A percentile compares a stretch with the other conserved stretches of the same genome.
phyloP scores from a whole-genome alignment of 1,140 invertebrate species.

The Campodea augens region DNA sequence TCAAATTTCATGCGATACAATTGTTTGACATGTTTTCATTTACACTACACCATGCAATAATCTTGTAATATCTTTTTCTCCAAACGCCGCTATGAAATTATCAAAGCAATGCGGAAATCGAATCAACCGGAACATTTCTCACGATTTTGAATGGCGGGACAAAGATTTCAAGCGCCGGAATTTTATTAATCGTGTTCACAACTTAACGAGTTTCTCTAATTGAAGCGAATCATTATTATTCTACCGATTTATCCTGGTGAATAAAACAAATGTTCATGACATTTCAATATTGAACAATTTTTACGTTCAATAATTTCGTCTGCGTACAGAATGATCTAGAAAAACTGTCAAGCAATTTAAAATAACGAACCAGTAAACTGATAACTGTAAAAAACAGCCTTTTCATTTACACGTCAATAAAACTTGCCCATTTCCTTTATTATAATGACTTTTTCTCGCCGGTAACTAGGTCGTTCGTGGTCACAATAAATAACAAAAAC shows the following conservation, averaged over 20 bases:
- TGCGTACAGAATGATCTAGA: background rate
- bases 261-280: background rate
- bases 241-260: background rate
- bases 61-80: conserved; percentile 5
- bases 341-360: conserved; percentile 4
- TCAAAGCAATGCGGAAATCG: conserved; percentile 6
- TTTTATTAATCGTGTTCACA: too few relatives aligned
- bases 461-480: too few relatives aligned
- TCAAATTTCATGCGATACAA: conserved; percentile 6
- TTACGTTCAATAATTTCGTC: background rate
- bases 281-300: background rate
- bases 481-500: too few relatives aligned
- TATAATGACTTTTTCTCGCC: conserved; percentile 3
- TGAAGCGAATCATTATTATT: too few relatives aligned
- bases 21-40: conserved; percentile 11
- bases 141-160: too few relatives aligned
- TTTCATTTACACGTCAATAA: background rate
- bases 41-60: background rate
- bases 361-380: conserved; percentile 2
- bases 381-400: background rate
- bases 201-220: too few relatives aligned
- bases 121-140: background rate
- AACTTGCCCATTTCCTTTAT: conserved; percentile 1
- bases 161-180: too few relatives aligned
- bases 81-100: background rate